Evolutionary conservation across 53 echinoderm and acorn worm genomes (phyloP).

Genomic region (Hippasteria phrygiana): DNA sequence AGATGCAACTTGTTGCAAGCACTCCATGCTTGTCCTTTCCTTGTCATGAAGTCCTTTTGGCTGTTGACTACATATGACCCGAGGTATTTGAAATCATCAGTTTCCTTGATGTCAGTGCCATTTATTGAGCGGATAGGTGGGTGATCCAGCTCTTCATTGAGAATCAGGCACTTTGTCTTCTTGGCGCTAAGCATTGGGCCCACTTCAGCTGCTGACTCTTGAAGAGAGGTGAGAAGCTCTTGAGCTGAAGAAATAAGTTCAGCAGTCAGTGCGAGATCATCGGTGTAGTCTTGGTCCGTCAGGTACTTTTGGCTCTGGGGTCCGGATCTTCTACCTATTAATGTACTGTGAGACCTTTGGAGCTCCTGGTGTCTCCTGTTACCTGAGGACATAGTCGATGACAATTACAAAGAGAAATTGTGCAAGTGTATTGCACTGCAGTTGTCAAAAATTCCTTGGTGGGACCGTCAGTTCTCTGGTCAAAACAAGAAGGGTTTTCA

Average conservation of each 20-base stretch:
- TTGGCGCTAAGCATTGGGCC: constrained; percentile 31
- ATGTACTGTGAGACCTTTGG: no score
- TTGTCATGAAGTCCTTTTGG: constrained; percentile 28
- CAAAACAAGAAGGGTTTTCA: constrained; percentile 13
- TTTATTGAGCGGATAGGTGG: neutral
- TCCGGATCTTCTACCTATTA: constrained; percentile 4
- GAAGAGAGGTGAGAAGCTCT: constrained; percentile 39
- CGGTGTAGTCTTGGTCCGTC: constrained; percentile 5
- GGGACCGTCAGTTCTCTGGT: constrained; percentile 23
- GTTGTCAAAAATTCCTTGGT: constrained; percentile 50
- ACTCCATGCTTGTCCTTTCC: constrained; percentile 27
- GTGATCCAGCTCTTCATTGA: constrained; percentile 10
- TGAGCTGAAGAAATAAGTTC: constrained; percentile 23
- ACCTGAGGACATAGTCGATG: constrained; percentile 9
- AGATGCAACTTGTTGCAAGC: constrained; percentile 41
- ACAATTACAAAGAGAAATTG: constrained; percentile 35
- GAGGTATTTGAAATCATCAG: no score
- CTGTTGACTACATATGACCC: constrained; percentile 33
- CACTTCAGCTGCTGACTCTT: constrained; percentile 9
- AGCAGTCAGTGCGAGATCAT: constrained; percentile 9
- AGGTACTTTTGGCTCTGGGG: neutral
- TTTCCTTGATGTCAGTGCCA: constrained; percentile 17
- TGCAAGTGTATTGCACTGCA: constrained; percentile 30
- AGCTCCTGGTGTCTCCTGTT: no score
- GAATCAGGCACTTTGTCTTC: constrained; percentile 33